Conservation (phyloP, 2,888 invertebrate genomes). For the Acanthococcus lagerstroemiae region DNA sequence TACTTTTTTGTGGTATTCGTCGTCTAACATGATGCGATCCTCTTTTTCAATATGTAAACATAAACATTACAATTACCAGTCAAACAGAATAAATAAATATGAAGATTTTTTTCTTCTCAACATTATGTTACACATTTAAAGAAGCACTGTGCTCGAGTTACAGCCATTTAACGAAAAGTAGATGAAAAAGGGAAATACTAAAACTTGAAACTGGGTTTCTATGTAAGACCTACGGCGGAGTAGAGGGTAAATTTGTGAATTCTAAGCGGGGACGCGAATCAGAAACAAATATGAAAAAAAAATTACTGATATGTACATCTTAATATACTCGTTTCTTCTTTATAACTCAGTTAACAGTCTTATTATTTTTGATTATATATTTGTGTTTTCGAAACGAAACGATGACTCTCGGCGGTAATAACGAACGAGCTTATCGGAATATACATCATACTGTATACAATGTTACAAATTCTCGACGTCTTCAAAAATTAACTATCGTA, state of each 20-base stretch:
- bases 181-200: slow-evolving; percentile 2
- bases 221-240: slow-evolving; percentile 13
- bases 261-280: not conserved
- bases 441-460: not conserved
- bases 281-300: not conserved
- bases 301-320: slow-evolving; percentile 22
- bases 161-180: slow-evolving; percentile 16
- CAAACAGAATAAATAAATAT: slow-evolving; percentile 18
- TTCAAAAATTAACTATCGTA: slow-evolving; percentile 1
- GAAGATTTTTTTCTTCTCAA: slow-evolving; percentile 10
- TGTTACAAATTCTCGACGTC: not conserved
- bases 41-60: not conserved
- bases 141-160: slow-evolving; percentile 16
- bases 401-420: not conserved
- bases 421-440: not conserved
- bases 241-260: not conserved
- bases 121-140: slow-evolving; percentile 18
- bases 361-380: slow-evolving; percentile 28
- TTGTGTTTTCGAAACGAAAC: slow-evolving; percentile 1
- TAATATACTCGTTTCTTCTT: not conserved
- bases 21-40: too few relatives aligned
- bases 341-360: slow-evolving; percentile 22
- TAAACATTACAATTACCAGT: slow-evolving; percentile 22
- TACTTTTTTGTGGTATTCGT: too few relatives aligned
- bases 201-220: slow-evolving; percentile 15